Base-by-base conservation (phyloP, 2,113 vertebrate genomes). In the Copsychus sechellarum region DNA sequence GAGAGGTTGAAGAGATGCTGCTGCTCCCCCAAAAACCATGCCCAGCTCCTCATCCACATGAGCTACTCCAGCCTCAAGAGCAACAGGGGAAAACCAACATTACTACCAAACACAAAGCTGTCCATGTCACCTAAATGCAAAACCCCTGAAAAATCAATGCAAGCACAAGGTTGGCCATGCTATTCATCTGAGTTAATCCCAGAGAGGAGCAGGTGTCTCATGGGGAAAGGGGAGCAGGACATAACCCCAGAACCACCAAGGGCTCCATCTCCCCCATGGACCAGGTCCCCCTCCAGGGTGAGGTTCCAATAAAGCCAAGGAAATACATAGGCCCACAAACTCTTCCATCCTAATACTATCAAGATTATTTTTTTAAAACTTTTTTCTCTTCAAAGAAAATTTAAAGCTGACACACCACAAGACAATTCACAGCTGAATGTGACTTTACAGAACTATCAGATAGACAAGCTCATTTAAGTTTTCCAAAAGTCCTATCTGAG, bases 401-500 rank as follows among this genome's bases (percentile, higher is more conserved):
- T 56, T 79, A 91, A 95, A 87, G 31, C 81, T 80, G 73, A 56
- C 84, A 57, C 26, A 50, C 29, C 65, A 47, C 48, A 87, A 76
- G 50, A 51, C 50, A 67, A 79, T 34, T 87, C 79, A 58, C 66
- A 86, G 85, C 71, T 70, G 71, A 74, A 88, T 57, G 80, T 34
- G 69, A 51, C 88, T 92, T 86, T 78, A 56, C 64, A 87, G 87
- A 81, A 69, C 70, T 87, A 79, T 81, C 5, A 6, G 57, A 83
- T 16, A 87, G 78, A 87, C 12, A 4, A 60, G 78, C 92, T 95
- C 79, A 38, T 91, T 95, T 73, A 92, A 81, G 79, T 80, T 92
- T 83, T 90, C 67, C 76, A 56, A 67, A 88, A 90, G 86, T 78
- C 83, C 90, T 90, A 94, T 95, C 95, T 58, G 76, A 90, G 82